Evolutionary conservation across 2,113 vertebrate species (phyloP).

Genomic region (Microcebus griseorufus): DNA sequence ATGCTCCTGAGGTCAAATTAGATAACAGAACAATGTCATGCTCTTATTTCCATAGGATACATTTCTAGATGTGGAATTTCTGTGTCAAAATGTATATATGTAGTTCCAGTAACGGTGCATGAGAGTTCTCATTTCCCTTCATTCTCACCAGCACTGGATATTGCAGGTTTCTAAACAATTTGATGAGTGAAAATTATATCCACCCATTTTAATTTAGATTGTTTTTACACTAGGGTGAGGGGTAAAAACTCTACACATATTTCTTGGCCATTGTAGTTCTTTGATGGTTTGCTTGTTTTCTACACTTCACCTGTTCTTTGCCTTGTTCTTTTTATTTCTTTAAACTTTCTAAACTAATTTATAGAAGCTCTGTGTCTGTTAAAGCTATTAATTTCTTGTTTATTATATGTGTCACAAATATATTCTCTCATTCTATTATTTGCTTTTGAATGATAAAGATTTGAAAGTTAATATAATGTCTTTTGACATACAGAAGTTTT

Average conservation of each 20-base stretch:
- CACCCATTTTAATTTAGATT: neutral
- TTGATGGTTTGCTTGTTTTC: neutral
- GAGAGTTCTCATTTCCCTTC: neutral
- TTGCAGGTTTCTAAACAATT: neutral
- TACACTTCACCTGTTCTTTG: neutral
- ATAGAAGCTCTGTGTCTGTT: neutral
- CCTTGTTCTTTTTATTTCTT: neutral
- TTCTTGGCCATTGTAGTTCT: neutral
- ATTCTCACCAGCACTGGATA: neutral
- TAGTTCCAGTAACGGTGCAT: neutral
- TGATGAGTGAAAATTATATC: neutral
- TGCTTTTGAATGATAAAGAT: neutral
- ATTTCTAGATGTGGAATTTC: neutral
- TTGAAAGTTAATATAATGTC: neutral
- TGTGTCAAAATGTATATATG: neutral
- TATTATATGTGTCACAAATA: neutral
- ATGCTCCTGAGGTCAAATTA: neutral
- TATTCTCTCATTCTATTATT: neutral
- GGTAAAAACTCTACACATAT: neutral
- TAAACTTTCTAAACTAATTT: neutral
- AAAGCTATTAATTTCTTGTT: neutral
- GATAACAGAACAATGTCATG: neutral
- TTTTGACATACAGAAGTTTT: neutral
- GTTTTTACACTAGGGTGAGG: neutral
- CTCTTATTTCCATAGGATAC: neutral